Evolutionary conservation across 2,797 vertebrate genomes (phyloP).

Genomic region (Onychomys leucogaster): DNA sequence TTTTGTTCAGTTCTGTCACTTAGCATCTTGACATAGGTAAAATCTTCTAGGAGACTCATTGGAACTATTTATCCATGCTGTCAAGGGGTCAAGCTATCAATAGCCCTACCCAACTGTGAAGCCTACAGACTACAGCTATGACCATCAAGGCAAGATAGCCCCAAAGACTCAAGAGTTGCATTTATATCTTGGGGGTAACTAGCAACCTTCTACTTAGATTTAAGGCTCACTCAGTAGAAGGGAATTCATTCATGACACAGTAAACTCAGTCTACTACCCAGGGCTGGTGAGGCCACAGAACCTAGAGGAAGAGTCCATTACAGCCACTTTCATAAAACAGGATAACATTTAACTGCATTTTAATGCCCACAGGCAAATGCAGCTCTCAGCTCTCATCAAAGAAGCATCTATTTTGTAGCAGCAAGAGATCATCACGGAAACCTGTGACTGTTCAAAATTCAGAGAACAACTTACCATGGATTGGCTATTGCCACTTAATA

Average conservation of each 20-base stretch:
- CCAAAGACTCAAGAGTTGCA: neutral
- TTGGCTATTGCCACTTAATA: neutral
- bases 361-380: neutral
- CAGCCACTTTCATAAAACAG: neutral
- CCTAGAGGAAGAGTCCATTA: neutral
- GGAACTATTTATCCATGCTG: neutral
- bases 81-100: too few species aligned
- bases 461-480: neutral
- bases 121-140: neutral
- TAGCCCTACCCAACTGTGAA: neutral
- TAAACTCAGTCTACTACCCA: neutral
- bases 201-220: neutral
- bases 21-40: neutral
- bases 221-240: neutral
- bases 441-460: neutral
- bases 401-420: neutral
- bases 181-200: neutral
- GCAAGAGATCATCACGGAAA: neutral
- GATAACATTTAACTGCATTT: neutral
- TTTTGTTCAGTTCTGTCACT: neutral
- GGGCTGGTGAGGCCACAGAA: neutral
- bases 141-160: neutral
- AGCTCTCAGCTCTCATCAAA: neutral
- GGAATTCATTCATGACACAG: neutral
- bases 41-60: neutral